Percentiles rank a stretch among this genome's conserved stretches.
Conservation (phyloP, 1,140 invertebrate genomes). For the Chionoecetes opilio region DNA sequence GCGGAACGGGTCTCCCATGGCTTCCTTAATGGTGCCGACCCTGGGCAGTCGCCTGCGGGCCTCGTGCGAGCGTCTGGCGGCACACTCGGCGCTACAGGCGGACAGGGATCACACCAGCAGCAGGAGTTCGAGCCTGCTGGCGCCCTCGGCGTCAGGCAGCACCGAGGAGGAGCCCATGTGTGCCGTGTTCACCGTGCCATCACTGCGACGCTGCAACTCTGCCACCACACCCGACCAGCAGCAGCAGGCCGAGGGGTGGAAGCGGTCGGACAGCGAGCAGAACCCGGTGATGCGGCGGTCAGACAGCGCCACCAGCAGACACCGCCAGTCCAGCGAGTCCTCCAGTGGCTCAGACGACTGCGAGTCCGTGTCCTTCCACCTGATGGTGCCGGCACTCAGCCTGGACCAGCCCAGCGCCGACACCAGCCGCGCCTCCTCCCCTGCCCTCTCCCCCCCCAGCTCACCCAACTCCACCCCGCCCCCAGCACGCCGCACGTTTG, state of each 20-base stretch:
- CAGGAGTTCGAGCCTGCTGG: slow-evolving; percentile 57
- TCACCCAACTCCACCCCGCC: slow-evolving; percentile 69
- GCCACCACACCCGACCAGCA: slow-evolving; percentile 73
- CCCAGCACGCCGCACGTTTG: not conserved
- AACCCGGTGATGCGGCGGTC: slow-evolving; percentile 64
- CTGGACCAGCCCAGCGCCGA: slow-evolving; percentile 77
- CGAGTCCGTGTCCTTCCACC: slow-evolving; percentile 80
- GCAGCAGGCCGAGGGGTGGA: slow-evolving; percentile 61
- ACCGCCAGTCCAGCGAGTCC: slow-evolving; percentile 75
- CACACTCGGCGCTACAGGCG: slow-evolving; percentile 51
- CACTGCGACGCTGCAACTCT: slow-evolving; percentile 73
- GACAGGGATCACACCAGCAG: slow-evolving; percentile 59
- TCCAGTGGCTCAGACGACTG: slow-evolving; percentile 78
- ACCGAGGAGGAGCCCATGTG: slow-evolving; percentile 77
- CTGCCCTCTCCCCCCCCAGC: slow-evolving; percentile 66
- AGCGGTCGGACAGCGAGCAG: slow-evolving; percentile 77
- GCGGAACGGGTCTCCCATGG: not conserved
- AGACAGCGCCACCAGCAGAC: slow-evolving; percentile 71
- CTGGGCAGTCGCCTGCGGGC: slow-evolving; percentile 65
- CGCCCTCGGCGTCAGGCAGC: slow-evolving; percentile 65
- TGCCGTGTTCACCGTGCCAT: slow-evolving; percentile 77
- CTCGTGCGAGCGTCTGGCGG: slow-evolving; percentile 75
- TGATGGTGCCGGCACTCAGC: slow-evolving; percentile 80
- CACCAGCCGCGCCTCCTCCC: slow-evolving; percentile 76
- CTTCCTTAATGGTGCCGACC: slow-evolving; percentile 53